Conservation (phyloP, 2,888 invertebrate species). For the Rhorus exstirpatorius region DNA sequence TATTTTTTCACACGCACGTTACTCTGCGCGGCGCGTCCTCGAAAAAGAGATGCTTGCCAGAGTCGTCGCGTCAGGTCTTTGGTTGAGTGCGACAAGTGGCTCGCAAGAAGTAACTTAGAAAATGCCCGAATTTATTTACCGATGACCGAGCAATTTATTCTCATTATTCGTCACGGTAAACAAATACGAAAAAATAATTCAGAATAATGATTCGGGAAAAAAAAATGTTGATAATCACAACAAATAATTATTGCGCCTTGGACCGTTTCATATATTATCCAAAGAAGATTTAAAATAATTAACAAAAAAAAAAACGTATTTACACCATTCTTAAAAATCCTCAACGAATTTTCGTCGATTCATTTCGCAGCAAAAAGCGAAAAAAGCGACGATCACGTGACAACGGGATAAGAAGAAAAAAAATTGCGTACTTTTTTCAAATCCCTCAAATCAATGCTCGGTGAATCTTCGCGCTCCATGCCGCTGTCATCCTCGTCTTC, state of each 20-base stretch:
- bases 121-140: constrained; percentile 34
- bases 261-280: too few relatives aligned
- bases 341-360: background rate
- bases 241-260: too few relatives aligned
- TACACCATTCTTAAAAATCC: too few relatives aligned
- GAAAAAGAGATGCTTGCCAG: constrained; percentile 23
- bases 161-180: constrained; percentile 43
- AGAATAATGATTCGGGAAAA: background rate
- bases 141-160: constrained; percentile 31
- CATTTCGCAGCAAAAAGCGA: background rate
- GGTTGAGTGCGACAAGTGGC: constrained; percentile 38
- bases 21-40: constrained; percentile 28
- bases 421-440: constrained; percentile 82
- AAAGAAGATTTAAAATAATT: too few relatives aligned
- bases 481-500: constrained; percentile 83
- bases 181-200: background rate
- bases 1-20: constrained; percentile 62
- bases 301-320: too few relatives aligned
- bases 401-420: background rate
- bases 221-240: background rate
- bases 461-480: constrained; percentile 83
- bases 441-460: constrained; percentile 80
- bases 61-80: constrained; percentile 34
- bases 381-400: background rate
- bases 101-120: constrained; percentile 20